Evolutionary conservation across 2,797 vertebrate species (phyloP), one percentile per base, ranked within the genome.

Genomic region (Podargus strigoides): DNA sequence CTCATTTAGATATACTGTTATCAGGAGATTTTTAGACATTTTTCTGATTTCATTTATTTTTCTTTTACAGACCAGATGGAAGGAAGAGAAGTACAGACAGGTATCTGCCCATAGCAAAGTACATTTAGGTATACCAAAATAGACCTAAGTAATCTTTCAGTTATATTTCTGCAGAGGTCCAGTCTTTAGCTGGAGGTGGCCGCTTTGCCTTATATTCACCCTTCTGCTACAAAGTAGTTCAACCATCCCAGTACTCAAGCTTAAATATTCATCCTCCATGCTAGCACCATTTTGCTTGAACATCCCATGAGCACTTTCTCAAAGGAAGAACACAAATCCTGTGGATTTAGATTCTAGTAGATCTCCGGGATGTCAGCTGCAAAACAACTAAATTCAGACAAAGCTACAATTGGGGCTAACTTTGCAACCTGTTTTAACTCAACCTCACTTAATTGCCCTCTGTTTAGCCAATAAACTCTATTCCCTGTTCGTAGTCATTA

Each of bases 1-100:
- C 53, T 88, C 62, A 52, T 94, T 92, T 91, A 82, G 89, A 87
- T 90, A 93, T 21, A 69, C 69, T 58, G 76, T 56, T 88, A 94
- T 87, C 14, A 0, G 55, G 67, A 90, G 47, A 85, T 82, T 95
- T 94, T 89, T 79, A 84, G 69, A 37, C 32, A 0, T 69, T 95
- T 94, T 94, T 59, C 64, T 78, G 74, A 73, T 86, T 95, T 88
- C 20, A 90, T 91, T 93, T 93, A 32, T 62, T 93, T 94, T 87
- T 59, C 44, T 44, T 86, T 68, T 62, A 49, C 49, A 49, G 17
- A 36, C 17, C 10, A 19, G 39, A 30, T 5, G 2, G 83, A 78
- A 78, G 36, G 63, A 87, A 68, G 59, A 69, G 73, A 85, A 69
- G 28, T 26, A 44, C 26, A 87, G 39, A 73, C 42, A 77, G 86